Conservation (phyloP, 2,113 vertebrate genomes). For the Acrocephalus kingi region DNA sequence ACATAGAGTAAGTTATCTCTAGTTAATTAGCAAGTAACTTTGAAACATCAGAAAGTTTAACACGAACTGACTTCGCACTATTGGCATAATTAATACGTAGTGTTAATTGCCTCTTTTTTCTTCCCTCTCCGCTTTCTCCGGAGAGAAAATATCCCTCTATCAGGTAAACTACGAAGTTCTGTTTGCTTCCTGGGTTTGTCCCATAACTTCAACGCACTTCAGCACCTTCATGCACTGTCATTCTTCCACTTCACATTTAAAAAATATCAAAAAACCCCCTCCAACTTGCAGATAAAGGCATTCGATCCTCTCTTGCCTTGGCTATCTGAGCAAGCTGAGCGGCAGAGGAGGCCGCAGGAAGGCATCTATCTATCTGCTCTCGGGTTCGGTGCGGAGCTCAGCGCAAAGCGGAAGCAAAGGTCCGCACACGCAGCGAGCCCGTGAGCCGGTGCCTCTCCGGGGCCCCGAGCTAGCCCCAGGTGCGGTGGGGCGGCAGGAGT, state of each 20-base stretch:
- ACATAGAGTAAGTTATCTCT: not conserved
- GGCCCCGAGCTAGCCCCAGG: not conserved
- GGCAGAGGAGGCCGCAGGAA: not conserved
- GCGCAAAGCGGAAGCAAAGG: rapidly evolving
- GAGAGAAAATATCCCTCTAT: not conserved
- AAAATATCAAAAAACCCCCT: not conserved
- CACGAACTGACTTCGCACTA: not conserved
- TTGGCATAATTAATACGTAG: rapidly evolving
- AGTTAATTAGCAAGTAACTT: not conserved
- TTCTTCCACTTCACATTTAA: not conserved
- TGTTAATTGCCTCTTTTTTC: not conserved
- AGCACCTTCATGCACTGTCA: rapidly evolving
- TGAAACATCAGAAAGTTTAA: not conserved
- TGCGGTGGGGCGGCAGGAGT: not conserved
- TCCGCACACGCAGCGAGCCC: rapidly evolving
- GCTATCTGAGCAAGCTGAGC: not conserved
- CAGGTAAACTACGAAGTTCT: not conserved
- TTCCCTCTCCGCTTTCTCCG: rapidly evolving
- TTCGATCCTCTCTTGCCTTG: rapidly evolving
- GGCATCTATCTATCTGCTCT: rapidly evolving
- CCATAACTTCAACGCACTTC: not conserved
- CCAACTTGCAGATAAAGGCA: not conserved
- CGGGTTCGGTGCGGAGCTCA: rapidly evolving
- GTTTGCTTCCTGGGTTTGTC: not conserved
- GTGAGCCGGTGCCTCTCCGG: not conserved